Conservation (phyloP, 2,888 invertebrate species). For the Agriopis marginaria region DNA sequence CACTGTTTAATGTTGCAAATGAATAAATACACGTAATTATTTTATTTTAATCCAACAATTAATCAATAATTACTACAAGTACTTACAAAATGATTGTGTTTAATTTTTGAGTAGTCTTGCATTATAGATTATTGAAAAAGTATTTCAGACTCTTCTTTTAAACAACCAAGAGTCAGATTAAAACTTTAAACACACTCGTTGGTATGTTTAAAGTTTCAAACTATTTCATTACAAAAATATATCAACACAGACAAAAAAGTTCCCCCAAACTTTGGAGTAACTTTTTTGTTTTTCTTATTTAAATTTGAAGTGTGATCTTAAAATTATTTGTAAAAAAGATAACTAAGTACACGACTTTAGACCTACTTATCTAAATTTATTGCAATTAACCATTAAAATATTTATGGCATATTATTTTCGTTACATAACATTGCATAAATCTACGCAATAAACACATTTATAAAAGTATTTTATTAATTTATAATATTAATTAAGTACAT, state of each 20-base stretch:
- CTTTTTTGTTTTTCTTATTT: not conserved
- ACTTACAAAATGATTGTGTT: no score
- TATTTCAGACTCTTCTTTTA: no score
- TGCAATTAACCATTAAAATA: slow-evolving; percentile 58
- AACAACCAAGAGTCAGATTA: no score
- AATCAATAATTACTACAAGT: no score
- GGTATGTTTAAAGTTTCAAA: no score
- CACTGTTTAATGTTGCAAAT: not conserved
- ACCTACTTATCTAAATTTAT: slow-evolving; percentile 50
- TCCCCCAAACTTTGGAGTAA: not conserved
- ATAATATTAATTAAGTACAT: not conserved
- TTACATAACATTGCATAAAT: slow-evolving; percentile 37
- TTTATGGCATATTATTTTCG: slow-evolving; percentile 78
- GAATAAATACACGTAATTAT: not conserved
- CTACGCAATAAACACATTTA: not conserved
- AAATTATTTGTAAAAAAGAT: slow-evolving; percentile 59
- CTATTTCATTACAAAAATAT: not conserved
- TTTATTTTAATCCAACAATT: not conserved
- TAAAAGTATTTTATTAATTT: not conserved
- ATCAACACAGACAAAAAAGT: not conserved
- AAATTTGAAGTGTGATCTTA: slow-evolving; percentile 35
- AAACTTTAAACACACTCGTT: no score
- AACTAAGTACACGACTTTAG: slow-evolving; percentile 38
- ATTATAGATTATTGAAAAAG: no score
- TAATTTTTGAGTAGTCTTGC: no score